Conservation (phyloP, 1,140 invertebrate genomes). For the Drosophila ambigua region DNA sequence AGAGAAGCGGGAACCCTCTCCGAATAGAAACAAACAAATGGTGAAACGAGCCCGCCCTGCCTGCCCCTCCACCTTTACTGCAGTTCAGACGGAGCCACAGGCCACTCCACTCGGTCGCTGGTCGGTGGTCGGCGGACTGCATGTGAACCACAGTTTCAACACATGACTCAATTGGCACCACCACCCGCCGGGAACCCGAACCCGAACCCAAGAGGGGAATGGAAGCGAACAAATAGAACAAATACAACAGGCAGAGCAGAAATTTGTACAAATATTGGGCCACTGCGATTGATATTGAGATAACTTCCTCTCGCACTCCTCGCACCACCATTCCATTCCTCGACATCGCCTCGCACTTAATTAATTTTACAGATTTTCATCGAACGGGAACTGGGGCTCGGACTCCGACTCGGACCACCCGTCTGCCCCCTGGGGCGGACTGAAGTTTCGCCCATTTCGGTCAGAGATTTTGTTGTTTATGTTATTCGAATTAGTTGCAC, state of each 20-base stretch:
- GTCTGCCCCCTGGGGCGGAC: constrained; percentile 4
- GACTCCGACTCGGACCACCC: constrained; percentile 28
- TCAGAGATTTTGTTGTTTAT: no score
- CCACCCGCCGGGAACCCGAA: constrained; percentile 51
- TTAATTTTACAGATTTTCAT: constrained; percentile 54
- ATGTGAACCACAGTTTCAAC: constrained; percentile 48
- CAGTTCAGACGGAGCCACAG: not conserved
- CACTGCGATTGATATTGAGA: constrained; percentile 15
- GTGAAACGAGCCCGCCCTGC: not conserved
- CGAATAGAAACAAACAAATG: constrained; percentile 47
- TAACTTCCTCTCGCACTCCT: constrained; percentile 5
- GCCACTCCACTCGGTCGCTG: constrained; percentile 11
- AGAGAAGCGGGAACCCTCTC: no score
- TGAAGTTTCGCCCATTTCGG: no score
- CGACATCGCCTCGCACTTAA: constrained; percentile 63
- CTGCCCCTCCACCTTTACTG: constrained; percentile 1
- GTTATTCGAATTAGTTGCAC: constrained; percentile 12
- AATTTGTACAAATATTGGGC: constrained; percentile 44
- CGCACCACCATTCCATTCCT: not conserved
- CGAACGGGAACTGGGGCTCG: constrained; percentile 11
- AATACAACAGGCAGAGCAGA: constrained; percentile 11
- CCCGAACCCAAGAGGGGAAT: no score
- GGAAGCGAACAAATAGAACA: constrained; percentile 27
- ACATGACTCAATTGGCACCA: constrained; percentile 50
- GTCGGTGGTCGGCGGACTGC: constrained; percentile 22